These are phyloP conservation scores for Ephialtes manifestator DNA, from an alignment of 2,888 invertebrate species.

Conservation along the genomic window DNA sequence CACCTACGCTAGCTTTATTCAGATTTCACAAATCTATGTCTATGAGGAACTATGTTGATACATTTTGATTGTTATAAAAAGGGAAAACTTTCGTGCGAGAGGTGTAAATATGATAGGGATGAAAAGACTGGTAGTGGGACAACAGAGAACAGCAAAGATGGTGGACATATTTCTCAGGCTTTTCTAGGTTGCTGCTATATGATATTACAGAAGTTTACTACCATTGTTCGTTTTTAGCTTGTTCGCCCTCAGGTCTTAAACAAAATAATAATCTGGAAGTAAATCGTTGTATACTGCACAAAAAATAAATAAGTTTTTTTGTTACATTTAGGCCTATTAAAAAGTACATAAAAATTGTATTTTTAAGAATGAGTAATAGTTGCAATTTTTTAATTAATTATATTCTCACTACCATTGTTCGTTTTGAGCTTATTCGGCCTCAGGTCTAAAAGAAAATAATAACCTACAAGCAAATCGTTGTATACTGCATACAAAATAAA, in stretches of 20 bases:
- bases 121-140: constrained; percentile 20
- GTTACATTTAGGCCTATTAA: neutral
- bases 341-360: neutral
- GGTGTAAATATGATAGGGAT: constrained; percentile 36
- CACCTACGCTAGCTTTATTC: no score
- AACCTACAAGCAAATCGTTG: neutral
- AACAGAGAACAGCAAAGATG: constrained; percentile 1
- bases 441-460: neutral
- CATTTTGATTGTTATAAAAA: neutral
- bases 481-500: neutral
- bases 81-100: constrained; percentile 1
- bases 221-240: neutral
- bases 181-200: neutral
- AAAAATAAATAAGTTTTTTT: neutral
- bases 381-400: neutral
- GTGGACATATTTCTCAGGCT: constrained; percentile 14
- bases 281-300: neutral
- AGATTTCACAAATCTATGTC: no score
- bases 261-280: neutral
- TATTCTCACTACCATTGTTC: neutral
- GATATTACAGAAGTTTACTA: neutral
- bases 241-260: neutral
- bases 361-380: neutral
- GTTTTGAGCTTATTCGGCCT: neutral
- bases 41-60: no score